Evolutionary conservation across 1,140 invertebrate species (phyloP).

Genomic region (Pentalonia nigronervosa): DNA sequence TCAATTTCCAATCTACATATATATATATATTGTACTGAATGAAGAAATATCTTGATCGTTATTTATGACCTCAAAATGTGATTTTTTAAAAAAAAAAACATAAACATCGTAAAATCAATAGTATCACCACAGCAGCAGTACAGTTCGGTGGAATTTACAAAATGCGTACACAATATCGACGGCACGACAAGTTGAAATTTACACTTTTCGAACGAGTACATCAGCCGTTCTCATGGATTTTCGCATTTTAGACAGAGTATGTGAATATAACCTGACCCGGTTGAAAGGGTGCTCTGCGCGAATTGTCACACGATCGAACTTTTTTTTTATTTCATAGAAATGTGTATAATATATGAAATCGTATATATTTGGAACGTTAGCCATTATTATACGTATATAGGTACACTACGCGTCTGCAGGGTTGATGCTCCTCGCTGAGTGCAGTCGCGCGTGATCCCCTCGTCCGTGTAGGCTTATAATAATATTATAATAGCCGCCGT

Average conservation of each 20-base stretch:
- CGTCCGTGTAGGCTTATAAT: not conserved
- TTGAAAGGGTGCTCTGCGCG: not conserved
- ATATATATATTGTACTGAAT: not conserved
- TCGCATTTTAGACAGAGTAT: not conserved
- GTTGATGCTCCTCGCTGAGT: not conserved
- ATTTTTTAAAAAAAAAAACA: not conserved
- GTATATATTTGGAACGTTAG: not conserved
- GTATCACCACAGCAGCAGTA: not conserved
- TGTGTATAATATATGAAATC: not conserved
- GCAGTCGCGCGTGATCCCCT: too few relatives aligned
- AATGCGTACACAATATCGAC: not conserved
- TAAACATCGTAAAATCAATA: not conserved
- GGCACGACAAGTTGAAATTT: not conserved
- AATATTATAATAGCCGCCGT: not conserved
- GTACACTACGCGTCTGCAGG: too few relatives aligned
- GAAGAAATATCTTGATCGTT: not conserved
- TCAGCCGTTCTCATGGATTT: not conserved
- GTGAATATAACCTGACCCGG: not conserved
- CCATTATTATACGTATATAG: not conserved
- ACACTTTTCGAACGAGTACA: not conserved
- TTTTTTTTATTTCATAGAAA: not conserved
- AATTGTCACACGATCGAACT: not conserved
- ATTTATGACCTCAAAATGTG: not conserved
- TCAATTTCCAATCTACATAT: not conserved
- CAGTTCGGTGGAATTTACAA: not conserved